Evolutionary conservation across 2,113 vertebrate species (phyloP), one percentile per base, ranked within the genome.

Genomic region (Tinamus guttatus): DNA sequence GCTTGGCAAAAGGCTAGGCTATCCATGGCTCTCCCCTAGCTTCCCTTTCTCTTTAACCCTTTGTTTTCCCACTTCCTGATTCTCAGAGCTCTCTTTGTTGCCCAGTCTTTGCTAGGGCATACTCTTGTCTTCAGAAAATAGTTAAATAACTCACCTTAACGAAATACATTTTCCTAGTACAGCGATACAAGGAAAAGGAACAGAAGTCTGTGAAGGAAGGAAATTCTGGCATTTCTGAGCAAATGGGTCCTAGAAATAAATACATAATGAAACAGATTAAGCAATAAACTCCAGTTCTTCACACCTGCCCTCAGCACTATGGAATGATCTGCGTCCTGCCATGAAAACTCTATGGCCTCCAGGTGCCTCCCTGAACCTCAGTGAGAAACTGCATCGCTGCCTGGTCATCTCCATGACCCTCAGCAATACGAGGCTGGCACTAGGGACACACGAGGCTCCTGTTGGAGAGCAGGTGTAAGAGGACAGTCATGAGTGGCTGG

Each of bases 141-240:
- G n/a, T 59, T 83, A 52, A 83, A 59, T 70, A 41, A 81, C 96
- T 97, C 81, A 97, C 96, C 96, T 97, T 97, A 84, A 96, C 70
- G 62, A 96, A 97, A 68, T 95, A 97, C 22, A 18, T 93, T 75
- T 89, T 97, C 45, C 5, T 89, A 58, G 41, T 70, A 67, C 97
- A 96, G 75, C 95, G 97, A 87, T 95, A 96, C 65, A 97, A 89
- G 68, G 97, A 70, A 74, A 97, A 95, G 38, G 60, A 27, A 45
- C 97, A 97, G 78, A 97, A 97, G 59, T 83, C 20, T 8, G n/a
- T 68, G 75, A 97, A 97, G 56, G 13, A 64, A 34, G 60, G 5
- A 18, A 24, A 65, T 94, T 16, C 88, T 85, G 67, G 78, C 52
- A 67, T 6, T 79, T 96, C 58, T 0, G 96, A 89, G 71, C 97